Conservation (phyloP, 2,888 invertebrate genomes). For the Ferdinandea cuprea region DNA sequence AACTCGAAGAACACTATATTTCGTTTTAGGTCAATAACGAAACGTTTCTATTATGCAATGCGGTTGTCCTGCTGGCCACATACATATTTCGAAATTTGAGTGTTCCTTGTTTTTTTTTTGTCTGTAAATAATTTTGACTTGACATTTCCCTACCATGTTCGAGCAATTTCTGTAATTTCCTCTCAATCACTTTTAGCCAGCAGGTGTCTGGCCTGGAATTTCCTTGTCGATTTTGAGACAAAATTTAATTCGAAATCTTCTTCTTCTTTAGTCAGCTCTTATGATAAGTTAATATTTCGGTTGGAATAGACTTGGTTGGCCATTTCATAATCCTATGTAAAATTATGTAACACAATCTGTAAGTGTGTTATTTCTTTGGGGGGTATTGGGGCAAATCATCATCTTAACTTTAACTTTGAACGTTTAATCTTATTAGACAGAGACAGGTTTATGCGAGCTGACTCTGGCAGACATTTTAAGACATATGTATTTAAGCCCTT, state of each 20-base stretch:
- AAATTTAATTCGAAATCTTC: slow-evolving; percentile 1
- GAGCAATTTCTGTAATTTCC: too few relatives aligned
- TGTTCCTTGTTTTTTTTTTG: too few relatives aligned
- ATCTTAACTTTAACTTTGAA: slow-evolving; percentile 25
- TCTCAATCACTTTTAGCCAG: too few relatives aligned
- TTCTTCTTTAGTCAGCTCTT: not conserved
- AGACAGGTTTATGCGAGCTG: slow-evolving; percentile 5
- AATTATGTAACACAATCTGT: slow-evolving; percentile 16
- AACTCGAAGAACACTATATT: not conserved
- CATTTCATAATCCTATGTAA: not conserved
- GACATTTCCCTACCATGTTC: too few relatives aligned
- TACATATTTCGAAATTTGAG: too few relatives aligned
- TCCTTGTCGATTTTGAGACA: not conserved
- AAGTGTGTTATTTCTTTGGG: slow-evolving; percentile 13
- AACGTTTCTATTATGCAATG: slow-evolving; percentile 60
- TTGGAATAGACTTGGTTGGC: not conserved
- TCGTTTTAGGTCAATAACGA: slow-evolving; percentile 27
- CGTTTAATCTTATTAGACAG: slow-evolving; percentile 43
- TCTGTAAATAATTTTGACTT: too few relatives aligned
- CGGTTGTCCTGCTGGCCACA: slow-evolving; percentile 29
- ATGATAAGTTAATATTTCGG: slow-evolving; percentile 7
- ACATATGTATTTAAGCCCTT: not conserved
- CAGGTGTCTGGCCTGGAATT: not conserved
- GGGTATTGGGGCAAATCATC: slow-evolving; percentile 16
- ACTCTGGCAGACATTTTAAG: slow-evolving; percentile 11